Base-by-base conservation (phyloP, 2,113 vertebrate species). In the Vombatus ursinus region DNA sequence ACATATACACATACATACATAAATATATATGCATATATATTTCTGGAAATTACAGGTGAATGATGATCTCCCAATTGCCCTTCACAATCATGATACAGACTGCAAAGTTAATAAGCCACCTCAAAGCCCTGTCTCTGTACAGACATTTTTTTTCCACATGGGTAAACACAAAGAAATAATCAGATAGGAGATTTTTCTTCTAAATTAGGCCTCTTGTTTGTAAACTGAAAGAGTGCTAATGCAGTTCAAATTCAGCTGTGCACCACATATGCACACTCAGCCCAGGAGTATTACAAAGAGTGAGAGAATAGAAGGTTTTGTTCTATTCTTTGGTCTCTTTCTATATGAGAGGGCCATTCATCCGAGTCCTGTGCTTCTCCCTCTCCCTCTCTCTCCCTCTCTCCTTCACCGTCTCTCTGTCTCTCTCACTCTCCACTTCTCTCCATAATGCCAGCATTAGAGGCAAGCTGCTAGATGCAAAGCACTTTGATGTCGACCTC, bases 141-240 rank as follows among this genome's bases (percentile, higher is more conserved):
- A 98, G 98, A 98, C 96, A 98, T 98, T 98, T 98, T 98, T 53
- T 98, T 98, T 94, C 97, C 97, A 98, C 97, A 98, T 95, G 97
- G 97, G 96, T 98, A 98, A 98, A 92, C 98, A 98, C 98, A 98
- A 98, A 99, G 98, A 98, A 98, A 98, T 98, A 98, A 98, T 98
- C 98, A 98, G 98, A 99, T 98, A 98, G 98, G 98, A 98, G 98
- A 98, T 98, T 98, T 98, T 98, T 98, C 98, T 98, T 98, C 98
- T 99, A 99, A 99, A 99, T 99, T 99, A 99, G 99, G 99, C 98
- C 99, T 99, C 99, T 99, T 99, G 99, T 99, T 99, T 99, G 99
- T 99, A 99, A 99, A 99, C 99, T 99, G 99, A 99, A 99, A 99
- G 99, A 99, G 99, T 97, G 96, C 98, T 99, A 98, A 98, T 98